Base-by-base conservation (phyloP, 1,140 invertebrate genomes). In the Oncopeltus fasciatus region DNA sequence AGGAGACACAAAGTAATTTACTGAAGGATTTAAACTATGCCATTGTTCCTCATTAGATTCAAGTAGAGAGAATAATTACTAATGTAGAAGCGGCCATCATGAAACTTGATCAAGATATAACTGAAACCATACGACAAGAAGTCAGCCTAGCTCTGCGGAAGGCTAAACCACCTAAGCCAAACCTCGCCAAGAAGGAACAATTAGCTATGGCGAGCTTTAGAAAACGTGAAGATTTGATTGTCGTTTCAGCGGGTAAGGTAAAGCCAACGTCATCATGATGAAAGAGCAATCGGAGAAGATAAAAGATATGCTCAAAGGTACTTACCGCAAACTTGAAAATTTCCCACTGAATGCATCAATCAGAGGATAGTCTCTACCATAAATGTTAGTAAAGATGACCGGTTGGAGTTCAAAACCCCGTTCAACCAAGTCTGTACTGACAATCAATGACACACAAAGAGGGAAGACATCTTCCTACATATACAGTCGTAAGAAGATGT, bases 231-330 rank as follows among this genome's bases (percentile, higher is more conserved):
- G 31, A 67, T 14, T 65, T 68, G 18, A 21, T 66, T 18, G 63
- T 69, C 27, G 61, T 67, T 2, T 53, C 56, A 60, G 65, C 69
- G 27, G 70, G 69, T 24, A 71, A 71, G 63, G 67, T 68, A 16
- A 69, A 67, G 38, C 53, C 62, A 0, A 65, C 3, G 68, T 69
- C 0, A 51, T 65, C 21, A 27, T 70, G 16, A 21, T 66, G 2
- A 65, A 26, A 56, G 12, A 60, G 11, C 56, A 60, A 0, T 70
- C 69, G 38, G 51, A 29, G 14, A 68, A 70, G 62, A 66, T 68
- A 43, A 28, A 60, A 3, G 28, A 44, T 9, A 18, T 68, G 16
- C 44, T 69, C 0, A 21, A 61, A 0, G 38, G 26, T 0, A 67
- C 65, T 3, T 69, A 68, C 57, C 59, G 16, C 21, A 28, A 18